phyloP scores from a whole-genome alignment of 2,888 invertebrate genomes.

The Ctena decussata region DNA sequence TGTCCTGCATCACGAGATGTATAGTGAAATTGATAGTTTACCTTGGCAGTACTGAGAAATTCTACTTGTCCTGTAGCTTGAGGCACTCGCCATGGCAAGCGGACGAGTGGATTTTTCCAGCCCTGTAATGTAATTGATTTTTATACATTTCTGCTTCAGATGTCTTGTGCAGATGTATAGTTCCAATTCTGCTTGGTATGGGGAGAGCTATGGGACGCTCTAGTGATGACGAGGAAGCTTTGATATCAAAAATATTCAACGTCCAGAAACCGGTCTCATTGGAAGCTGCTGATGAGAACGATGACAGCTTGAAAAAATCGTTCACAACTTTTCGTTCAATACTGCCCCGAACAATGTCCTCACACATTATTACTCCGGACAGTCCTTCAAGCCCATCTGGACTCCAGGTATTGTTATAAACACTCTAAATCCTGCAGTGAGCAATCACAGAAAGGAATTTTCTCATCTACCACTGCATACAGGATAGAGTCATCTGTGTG shows the following conservation, averaged over 20 bases:
- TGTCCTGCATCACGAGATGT: too few species aligned
- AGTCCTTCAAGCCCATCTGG: conserved; percentile 68
- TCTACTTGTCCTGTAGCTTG: too few species aligned
- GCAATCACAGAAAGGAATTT: too few species aligned
- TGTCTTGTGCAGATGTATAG: conserved; percentile 94
- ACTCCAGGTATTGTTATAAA: conserved; percentile 2
- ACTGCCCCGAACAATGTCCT: conserved; percentile 95
- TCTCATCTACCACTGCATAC: too few species aligned
- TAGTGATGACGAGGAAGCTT: conserved; percentile 91
- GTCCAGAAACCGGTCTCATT: conserved; percentile 47
- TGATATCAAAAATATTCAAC: conserved; percentile 89
- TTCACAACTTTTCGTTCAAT: conserved; percentile 91
- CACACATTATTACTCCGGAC: conserved; percentile 76
- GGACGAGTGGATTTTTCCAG: too few species aligned
- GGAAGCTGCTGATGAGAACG: conserved; percentile 3
- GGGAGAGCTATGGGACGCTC: conserved; percentile 97
- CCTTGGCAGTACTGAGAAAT: too few species aligned
- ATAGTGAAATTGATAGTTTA: too few species aligned
- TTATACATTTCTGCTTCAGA: conserved; percentile 88
- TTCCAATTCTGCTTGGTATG: conserved; percentile 95
- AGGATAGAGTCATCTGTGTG: too few species aligned
- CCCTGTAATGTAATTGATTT: too few species aligned
- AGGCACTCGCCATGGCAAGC: too few species aligned
- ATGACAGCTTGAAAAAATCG: conserved; percentile 85
- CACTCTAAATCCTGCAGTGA: too few species aligned